Evolutionary conservation across 2,113 vertebrate species (phyloP), one percentile per base, ranked within the genome.

Genomic region (Sminthopsis crassicaudata): DNA sequence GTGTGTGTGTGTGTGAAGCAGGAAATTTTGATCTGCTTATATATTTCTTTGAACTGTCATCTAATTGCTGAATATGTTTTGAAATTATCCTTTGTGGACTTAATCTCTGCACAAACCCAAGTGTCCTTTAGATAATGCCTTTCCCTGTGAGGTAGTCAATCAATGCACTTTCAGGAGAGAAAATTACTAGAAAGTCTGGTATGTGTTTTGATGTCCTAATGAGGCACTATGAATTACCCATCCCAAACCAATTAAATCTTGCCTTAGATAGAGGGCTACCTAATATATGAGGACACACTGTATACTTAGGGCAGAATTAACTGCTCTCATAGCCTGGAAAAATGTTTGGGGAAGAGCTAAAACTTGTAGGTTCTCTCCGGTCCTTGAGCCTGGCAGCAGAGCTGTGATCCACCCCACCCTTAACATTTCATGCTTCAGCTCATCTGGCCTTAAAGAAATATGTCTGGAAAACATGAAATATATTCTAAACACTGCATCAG

Each of bases 171-270:
- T 97, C 95, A 97, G 92, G 91, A 92, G 93, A 97, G 96, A 97
- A 97, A 97, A 97, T 98, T 97, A 96, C 97, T 97, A 94, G 96
- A 97, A 95, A 97, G 96, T 57, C 97, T 97, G 90, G 97, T 96
- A 97, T 97, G 97, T 97, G 94, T 97, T 97, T 97, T 97, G 97
- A 97, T 97, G 96, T 89, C 96, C 97, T 98, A 97, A 97, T 97
- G 97, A 97, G 97, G 93, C 57, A 90, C 97, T 96, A 97, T 98
- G 97, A 97, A 97, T 97, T 97, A 97, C 95, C 96, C 96, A 97
- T 95, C 95, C 96, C 97, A 97, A 97, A 97, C 97, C 97, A 98
- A 97, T 97, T 97, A 97, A 96, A 95, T 92, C 96, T 96, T 60
- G 95, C 95, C 84, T 94, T 50, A 57, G 94, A 95, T 95, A 93